Conservation (phyloP, 2,113 vertebrate genomes). For the Arvicanthis niloticus region DNA sequence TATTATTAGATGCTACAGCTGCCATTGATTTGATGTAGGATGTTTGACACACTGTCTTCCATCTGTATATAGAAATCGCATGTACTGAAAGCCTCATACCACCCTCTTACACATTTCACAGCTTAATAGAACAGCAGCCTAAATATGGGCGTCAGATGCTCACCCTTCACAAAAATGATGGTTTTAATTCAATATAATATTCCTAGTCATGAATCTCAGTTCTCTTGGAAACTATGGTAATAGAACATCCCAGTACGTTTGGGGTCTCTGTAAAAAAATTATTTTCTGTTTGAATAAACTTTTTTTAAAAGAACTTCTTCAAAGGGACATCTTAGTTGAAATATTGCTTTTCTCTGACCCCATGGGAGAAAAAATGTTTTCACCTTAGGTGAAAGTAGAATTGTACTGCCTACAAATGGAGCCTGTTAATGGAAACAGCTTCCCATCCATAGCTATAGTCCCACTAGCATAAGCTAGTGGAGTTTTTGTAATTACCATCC, state of each 20-base stretch:
- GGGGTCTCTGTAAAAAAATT: not conserved
- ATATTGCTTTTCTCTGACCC: not conserved
- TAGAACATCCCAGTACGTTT: not conserved
- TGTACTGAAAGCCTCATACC: conserved; percentile 39
- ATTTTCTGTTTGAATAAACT: conserved; percentile 25
- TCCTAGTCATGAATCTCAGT: not conserved
- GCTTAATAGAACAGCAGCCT: conserved; percentile 55
- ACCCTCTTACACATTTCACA: conserved; percentile 51
- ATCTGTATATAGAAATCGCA: conserved; percentile 8
- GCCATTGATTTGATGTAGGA: not conserved
- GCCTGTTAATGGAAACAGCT: conserved; percentile 60
- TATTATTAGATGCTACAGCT: conserved; percentile 61
- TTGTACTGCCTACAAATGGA: conserved; percentile 18
- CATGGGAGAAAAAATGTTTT: not conserved
- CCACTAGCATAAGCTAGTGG: conserved; percentile 46
- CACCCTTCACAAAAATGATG: conserved; percentile 39
- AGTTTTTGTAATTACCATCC: conserved; percentile 70
- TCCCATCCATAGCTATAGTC: conserved; percentile 40
- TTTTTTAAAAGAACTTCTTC: not conserved
- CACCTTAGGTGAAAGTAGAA: conserved; percentile 16
- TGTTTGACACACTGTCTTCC: not conserved
- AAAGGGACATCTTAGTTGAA: not conserved
- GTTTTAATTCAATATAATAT: conserved; percentile 9
- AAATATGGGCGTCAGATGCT: conserved; percentile 33
- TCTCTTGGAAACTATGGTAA: not conserved